Evolutionary conservation across 2,113 vertebrate species (phyloP), one percentile per base, ranked within the genome.

Genomic region (Dromaius novaehollandiae): DNA sequence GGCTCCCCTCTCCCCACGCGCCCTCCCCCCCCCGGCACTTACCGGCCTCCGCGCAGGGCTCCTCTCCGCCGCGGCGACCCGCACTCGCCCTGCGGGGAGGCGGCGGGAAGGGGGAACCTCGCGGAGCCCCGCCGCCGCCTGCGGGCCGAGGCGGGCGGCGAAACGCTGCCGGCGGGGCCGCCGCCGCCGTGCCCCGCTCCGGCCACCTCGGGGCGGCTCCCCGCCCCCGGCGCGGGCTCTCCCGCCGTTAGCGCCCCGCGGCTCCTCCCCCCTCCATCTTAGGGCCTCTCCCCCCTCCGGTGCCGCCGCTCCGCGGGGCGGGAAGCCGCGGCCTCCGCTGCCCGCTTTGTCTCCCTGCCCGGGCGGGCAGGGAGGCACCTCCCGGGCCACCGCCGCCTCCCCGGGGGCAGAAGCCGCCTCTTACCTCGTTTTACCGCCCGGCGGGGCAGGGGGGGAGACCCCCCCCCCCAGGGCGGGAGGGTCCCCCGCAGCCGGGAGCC

Each of bases 161-260:
- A 38, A 38, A 38, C 38, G 38, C 38, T 38, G 38, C 38, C 38
- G 6, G 38, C 38, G 38, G 38, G 38, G 40, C 58, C 9, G 58
- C 78, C 36, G n/a, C 58, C 24, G 71, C 79, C 70, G 83, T 78
- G 71, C 81, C 73, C 82, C 40, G 8, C 90, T 94, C 89, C 76
- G 85, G 73, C 90, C 90, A 82, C 85, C 81, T 53, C 85, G 80
- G 88, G 84, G 82, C 86, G 86, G 82, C 44, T 81, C 78, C 79
- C 75, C 60, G 48, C 82, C 84, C 85, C 90, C 79, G 78, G 65
- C 75, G 68, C 86, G 46, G 2, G 18, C 34, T 34, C 88, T 58
- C n/a, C 51, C 69, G 79, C 90, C 63, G 4, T 48, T 71, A 53
- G 50, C 75, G 2, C 50, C 44, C 12, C 48, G 36, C n/a, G 28